Base-by-base conservation (phyloP, 2,888 invertebrate genomes). In the Phragmatobia fuliginosa region DNA sequence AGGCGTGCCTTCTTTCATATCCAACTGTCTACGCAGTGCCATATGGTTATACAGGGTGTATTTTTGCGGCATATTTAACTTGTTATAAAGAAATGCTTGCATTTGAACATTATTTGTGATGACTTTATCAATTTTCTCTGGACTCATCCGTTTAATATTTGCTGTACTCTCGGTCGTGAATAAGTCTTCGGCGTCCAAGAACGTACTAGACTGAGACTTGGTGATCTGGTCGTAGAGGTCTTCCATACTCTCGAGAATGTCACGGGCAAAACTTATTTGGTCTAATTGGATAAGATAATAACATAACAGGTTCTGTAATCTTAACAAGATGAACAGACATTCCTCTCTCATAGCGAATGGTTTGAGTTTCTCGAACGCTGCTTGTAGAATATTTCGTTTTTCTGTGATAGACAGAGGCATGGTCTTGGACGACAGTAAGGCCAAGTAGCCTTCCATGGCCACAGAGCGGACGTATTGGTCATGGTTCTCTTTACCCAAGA, bases 91-190 rank as follows among this genome's bases (percentile, higher is more conserved):
- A 90, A 96, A 96, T 6, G 96, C 95, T 80, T 96, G 92, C 96
- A 96, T 96, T 80, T 96, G 96, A 67, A 96, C 90, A 80, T 96
- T 96, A 80, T 96, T 96, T 1, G 96, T 96, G 49, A 96, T 93
- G 5, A 96, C 88, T 81, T 95, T 96, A 77, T 96, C 96, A 31
- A 96, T 91, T 85, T 96, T 96, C 65, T 91, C 91, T 3, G 92
- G 93, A 74, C 91, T 91, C 10, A 94, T 90, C 52, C 90, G 86
- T 66, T 90, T 91, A 56, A 93, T 88, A 8, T 89, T 89, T 2
- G 72, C 56, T 18, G 92, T 72, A 10, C 87, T 74, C 71, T 92
- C 91, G 2, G 88, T 72, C 4, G 90, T 88, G 83, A 96, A 96
- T 52, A 96, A 84, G 78, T 96, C 96, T 83, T 96, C 96, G 2